Evolutionary conservation across 2,797 vertebrate genomes (phyloP).

Genomic region (Ctenopoma multispine): DNA sequence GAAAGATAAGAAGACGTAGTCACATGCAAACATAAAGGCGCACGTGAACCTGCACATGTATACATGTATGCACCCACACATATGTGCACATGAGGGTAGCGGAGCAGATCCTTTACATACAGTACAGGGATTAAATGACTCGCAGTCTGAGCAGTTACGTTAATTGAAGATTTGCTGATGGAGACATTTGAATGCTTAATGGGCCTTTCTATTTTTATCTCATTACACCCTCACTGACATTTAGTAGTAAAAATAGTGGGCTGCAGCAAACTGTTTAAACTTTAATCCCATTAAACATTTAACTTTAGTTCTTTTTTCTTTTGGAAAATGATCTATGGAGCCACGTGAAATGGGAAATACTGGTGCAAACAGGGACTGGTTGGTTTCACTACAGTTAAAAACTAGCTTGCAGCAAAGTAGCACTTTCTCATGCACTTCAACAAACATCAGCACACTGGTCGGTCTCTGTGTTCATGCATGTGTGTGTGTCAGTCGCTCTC

Average conservation of each 20-base stretch:
- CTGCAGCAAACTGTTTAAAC: conserved; percentile 27
- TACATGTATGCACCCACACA: not conserved
- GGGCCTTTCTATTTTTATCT: conserved; percentile 74
- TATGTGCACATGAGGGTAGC: conserved; percentile 14
- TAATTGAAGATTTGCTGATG: conserved; percentile 85
- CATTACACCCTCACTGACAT: conserved; percentile 56
- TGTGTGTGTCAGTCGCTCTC: not conserved
- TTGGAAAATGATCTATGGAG: conserved; percentile 33
- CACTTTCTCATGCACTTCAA: not conserved
- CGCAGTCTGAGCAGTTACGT: conserved; percentile 64
- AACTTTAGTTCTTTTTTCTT: not conserved
- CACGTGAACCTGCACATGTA: not conserved
- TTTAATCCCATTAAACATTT: conserved; percentile 27
- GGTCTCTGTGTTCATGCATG: not conserved
- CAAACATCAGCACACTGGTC: not conserved
- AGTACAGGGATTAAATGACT: conserved; percentile 81
- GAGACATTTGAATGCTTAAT: conserved; percentile 73
- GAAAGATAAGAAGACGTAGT: conserved; percentile 41
- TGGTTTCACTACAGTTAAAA: not conserved
- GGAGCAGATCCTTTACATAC: conserved; percentile 42
- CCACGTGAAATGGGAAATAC: conserved; percentile 6
- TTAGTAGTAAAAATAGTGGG: conserved; percentile 54
- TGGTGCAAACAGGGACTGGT: not conserved
- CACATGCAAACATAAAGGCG: conserved; percentile 25
- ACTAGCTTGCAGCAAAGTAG: not conserved